Percentiles rank a stretch among this genome's conserved stretches.
Conservation (phyloP, 2,797 vertebrate genomes). For the Anabas testudineus region DNA sequence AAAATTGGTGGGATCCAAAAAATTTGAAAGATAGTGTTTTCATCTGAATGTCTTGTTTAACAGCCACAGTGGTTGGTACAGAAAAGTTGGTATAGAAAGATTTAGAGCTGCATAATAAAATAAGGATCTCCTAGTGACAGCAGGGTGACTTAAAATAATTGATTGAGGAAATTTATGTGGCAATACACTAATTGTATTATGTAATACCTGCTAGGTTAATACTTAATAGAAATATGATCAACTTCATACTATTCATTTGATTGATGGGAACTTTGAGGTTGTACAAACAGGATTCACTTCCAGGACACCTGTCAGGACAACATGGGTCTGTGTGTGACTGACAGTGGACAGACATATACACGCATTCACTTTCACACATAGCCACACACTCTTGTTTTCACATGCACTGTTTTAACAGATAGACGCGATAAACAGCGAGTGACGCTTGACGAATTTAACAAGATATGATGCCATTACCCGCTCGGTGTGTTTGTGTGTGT, state of each 20-base stretch:
- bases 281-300: constrained; percentile 28
- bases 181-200: neutral
- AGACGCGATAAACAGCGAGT: constrained; percentile 43
- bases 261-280: constrained; percentile 9
- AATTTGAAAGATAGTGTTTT: too few species aligned
- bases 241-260: neutral
- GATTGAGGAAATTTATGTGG: neutral
- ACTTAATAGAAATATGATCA: neutral
- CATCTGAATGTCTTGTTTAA: too few species aligned
- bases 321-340: constrained; percentile 30
- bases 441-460: constrained; percentile 50
- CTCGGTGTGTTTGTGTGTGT: constrained; percentile 23
- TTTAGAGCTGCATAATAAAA: too few species aligned
- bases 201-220: neutral
- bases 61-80: too few species aligned
- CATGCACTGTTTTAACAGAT: constrained; percentile 35
- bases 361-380: constrained; percentile 30
- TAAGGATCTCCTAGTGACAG: too few species aligned
- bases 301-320: constrained; percentile 39
- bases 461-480: constrained; percentile 35
- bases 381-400: constrained; percentile 19
- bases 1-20: too few species aligned
- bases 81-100: too few species aligned
- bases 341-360: constrained; percentile 37
- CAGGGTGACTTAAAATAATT: too few species aligned